Base-by-base conservation (phyloP, 2,888 invertebrate genomes). In the Coenonympha arcania region DNA sequence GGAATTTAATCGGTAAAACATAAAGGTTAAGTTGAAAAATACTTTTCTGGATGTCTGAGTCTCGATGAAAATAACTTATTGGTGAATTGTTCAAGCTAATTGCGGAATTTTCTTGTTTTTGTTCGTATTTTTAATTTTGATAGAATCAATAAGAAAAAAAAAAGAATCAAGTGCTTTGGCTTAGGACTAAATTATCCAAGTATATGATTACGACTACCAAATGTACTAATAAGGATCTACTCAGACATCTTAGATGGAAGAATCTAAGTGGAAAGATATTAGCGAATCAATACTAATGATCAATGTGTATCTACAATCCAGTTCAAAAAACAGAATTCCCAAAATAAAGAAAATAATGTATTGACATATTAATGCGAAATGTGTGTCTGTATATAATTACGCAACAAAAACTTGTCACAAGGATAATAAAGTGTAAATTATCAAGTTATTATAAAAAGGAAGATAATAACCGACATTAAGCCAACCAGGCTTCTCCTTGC, bases 401-500 rank as follows among this genome's bases (percentile, higher is more conserved):
- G 34, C 34, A 54, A 51, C 51, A 41, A 49, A 54, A 52, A 55
- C 49, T 52, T 48, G 52, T 52, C 48, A 48, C 48, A 50, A 42
- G 48, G 47, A 54, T 54, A 55, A 56, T 52, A 52, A 52, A 48
- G 52, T 56, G 54, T 52, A 56, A 55, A 55, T 50, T 56, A 48
- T 50, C 47, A 55, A 52, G 39, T 44, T 52, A 51, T 54, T 50
- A 47, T 47, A 55, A 55, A 55, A 52, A 50, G 49, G 39, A 39
- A 24, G 52, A 55, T 52, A 52, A 55, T 55, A 52, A 47, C 47
- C 37, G 55, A 52, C 52, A 55, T 55, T 52, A 52, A 52, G 47
- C 52, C 55, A 41, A 48, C 48, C 52, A 31, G 44, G 52, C 47
- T 52, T 43, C 42, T 48, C 34, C 33, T 44, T 47, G 50, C 49